Evolutionary conservation across 2,888 invertebrate species (phyloP), one percentile per base, ranked within the genome.

Genomic region (Synergus japonicus): DNA sequence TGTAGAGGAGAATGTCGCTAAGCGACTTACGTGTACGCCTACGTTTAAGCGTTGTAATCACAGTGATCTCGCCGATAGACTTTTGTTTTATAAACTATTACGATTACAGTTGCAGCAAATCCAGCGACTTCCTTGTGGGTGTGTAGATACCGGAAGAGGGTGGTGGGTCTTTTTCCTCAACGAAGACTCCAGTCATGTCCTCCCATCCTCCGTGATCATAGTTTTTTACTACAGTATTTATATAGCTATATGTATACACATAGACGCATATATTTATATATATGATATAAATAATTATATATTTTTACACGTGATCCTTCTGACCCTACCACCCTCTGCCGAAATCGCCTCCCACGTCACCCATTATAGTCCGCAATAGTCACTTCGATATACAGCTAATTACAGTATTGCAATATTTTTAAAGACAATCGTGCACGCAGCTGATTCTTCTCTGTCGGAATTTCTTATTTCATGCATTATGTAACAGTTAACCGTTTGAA

Each of bases 391-490:
- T 89, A 90, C 87, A 90, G 90, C 89, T 88, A 91, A 89, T 87
- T 89, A 91, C 92, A 92, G 92, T 92, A 92, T 92, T 92, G 92
- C 92, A 92, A 91, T 92, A 91, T 91, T 87, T 89, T 88, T 88
- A 90, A 86, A 88, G 83, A 86, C 85, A 85, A 87, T 89, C 88
- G 88, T 87, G 86, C 84, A 77, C 69, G 84, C 73, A 54, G 73
- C 10, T 37, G 37, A 49, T 37, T 73, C 54, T 54, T 54, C 37
- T n/a, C n/a, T 54, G 73, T 73, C 37, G 13, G 37, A 10, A 29
- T 37, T 0, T 37, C 5, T 37, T 37, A 46, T 37, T 37, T 13
- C 12, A 46, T 46, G 1, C n/a, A 58, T 9, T 18, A 58, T 15
- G 0, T 5, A 54, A 15, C 13, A 54, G 49, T 13, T 54, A 54